Percentiles rank a stretch among this genome's conserved stretches.
Evolutionary conservation across 2,797 vertebrate species (phyloP).

Genomic region (Oryzias dopingdopingensis): DNA sequence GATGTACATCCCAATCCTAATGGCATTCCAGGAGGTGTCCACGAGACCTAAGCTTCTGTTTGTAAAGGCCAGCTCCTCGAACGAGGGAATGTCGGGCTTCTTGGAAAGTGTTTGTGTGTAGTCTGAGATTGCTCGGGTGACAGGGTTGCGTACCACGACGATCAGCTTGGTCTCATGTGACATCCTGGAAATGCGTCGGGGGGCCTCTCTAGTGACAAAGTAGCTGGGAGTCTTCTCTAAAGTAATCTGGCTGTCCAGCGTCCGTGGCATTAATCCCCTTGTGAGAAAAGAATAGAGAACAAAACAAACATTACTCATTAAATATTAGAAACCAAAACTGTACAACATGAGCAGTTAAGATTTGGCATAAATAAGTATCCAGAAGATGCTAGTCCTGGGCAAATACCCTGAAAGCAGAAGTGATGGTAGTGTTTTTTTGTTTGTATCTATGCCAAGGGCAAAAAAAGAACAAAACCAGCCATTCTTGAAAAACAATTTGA

Average conservation of each 20-base stretch:
- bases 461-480: too few relatives aligned
- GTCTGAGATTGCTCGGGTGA: slow-evolving; percentile 95
- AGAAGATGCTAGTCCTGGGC: too few relatives aligned
- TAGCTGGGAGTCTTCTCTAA: slow-evolving; percentile 98
- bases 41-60: slow-evolving; percentile 88
- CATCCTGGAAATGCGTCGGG: slow-evolving; percentile 89
- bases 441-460: too few relatives aligned
- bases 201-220: slow-evolving; percentile 92
- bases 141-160: slow-evolving; percentile 94
- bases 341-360: too few relatives aligned
- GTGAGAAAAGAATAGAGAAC: slow-evolving; percentile 30
- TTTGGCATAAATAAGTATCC: too few relatives aligned
- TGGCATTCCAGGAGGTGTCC: slow-evolving; percentile 93
- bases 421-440: too few relatives aligned
- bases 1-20: slow-evolving; percentile 94
- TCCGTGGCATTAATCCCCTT: slow-evolving; percentile 94
- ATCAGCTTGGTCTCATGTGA: slow-evolving; percentile 91
- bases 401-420: too few relatives aligned
- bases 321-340: not conserved
- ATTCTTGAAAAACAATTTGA: too few relatives aligned
- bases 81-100: slow-evolving; percentile 93
- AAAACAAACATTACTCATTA: slow-evolving; percentile 42
- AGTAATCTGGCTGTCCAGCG: slow-evolving; percentile 91
- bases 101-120: slow-evolving; percentile 97
- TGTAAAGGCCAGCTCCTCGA: slow-evolving; percentile 91